Evolutionary conservation across 2,888 invertebrate genomes (phyloP), one percentile per base, ranked within the genome.

Genomic region (Cheilosia scutellata): DNA sequence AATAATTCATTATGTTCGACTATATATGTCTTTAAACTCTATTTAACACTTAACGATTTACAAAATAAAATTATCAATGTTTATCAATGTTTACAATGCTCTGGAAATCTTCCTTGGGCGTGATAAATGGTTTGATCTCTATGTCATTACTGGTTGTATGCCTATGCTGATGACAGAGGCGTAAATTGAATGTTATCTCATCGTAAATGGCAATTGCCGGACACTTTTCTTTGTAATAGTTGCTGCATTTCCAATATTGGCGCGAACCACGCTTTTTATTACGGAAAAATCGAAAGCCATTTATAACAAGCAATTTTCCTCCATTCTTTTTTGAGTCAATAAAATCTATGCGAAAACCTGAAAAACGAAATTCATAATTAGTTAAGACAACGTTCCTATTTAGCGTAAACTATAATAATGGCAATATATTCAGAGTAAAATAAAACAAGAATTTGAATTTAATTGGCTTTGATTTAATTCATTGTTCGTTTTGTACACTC

Each of bases 161-260:
- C 87, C 90, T 90, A 87, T 93, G 93, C 83, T 91, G 91, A 87
- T 93, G 92, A 47, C 92, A 92, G 11, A 92, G 87, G 9, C 91
- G 89, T 70, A 92, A 84, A 75, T 91, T 91, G 5, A 91, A 87
- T 5, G 91, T 91, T 7, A 89, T 90, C 66, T 93, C 92, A 89
- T 93, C 92, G 53, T 92, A 91, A 40, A 93, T 92, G 0, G 92
- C 92, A 62, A 93, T 92, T 11, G 93, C 91, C 6, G 93, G 93
- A 87, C 93, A 93, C 58, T 92, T 92, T 44, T 92, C 92, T 82
- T 93, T 93, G 66, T 93, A 93, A 75, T 93, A 93, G 75, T 92
- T 91, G 60, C 92, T 92, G 80, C 93, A 93, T 83, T 93, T 93
- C 93, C 93, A 92, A 79, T 93, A 93, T 87, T 93, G 93, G 42